These are phyloP conservation scores for Bucorvus abyssinicus DNA, from an alignment of 2,797 vertebrate genomes.

Conservation along the genomic window DNA sequence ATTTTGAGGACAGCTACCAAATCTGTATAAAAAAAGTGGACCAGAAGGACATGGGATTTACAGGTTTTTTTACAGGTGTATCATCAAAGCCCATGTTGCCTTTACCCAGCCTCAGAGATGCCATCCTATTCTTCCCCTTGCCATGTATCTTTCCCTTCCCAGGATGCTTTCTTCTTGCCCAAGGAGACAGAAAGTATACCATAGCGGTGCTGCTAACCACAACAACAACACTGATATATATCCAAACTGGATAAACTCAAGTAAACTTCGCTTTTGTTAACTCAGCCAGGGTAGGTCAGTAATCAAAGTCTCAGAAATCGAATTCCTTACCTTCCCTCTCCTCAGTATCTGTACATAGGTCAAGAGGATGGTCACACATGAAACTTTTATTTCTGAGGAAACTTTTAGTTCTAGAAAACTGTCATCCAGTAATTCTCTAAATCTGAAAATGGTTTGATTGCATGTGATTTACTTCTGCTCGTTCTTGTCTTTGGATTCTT, in stretches of 20 bases:
- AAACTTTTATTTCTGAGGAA: not conserved
- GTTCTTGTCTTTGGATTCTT: not conserved
- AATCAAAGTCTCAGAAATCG: not conserved
- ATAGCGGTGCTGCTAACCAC: not conserved
- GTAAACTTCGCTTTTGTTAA: not conserved
- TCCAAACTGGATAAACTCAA: not conserved
- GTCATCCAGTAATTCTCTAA: not conserved
- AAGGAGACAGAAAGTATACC: not conserved
- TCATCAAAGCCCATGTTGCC: not conserved
- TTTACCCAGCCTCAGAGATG: not conserved
- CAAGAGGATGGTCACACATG: not conserved
- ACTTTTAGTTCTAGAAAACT: not conserved
- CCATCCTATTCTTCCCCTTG: not conserved
- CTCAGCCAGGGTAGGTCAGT: not conserved
- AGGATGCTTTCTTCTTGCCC: not conserved
- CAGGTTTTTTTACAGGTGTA: not conserved
- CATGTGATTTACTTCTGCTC: not conserved
- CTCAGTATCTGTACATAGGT: not conserved
- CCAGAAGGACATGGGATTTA: not conserved
- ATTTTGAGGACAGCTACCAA: not conserved
- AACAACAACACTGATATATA: not conserved
- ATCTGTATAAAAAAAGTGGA: not conserved
- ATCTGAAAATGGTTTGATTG: not conserved
- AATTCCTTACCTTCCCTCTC: not conserved
- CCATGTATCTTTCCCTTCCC: not conserved